Percentiles rank a stretch among this genome's conserved stretches.
These are phyloP conservation scores for Antedon mediterranea DNA, from an alignment of 53 echinoderm and acorn worm genomes.

Conservation along the genomic window DNA sequence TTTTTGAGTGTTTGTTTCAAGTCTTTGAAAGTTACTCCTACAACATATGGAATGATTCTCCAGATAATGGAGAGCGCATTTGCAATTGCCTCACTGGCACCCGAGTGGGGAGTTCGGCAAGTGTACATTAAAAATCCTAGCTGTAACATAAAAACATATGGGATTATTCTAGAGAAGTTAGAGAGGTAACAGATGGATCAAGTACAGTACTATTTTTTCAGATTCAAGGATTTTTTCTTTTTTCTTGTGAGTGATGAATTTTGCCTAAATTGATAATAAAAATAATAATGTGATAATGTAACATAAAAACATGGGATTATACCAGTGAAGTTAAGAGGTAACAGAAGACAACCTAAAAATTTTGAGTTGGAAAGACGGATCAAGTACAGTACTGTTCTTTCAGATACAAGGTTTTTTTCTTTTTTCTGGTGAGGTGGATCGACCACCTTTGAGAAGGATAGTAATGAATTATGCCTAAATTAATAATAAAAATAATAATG, in stretches of 20 bases:
- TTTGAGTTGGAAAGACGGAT: background rate
- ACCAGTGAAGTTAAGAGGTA: background rate
- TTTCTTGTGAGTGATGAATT: no score
- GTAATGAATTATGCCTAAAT: no score
- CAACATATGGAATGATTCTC: conserved; percentile 88
- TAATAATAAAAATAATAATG: no score
- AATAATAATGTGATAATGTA: no score
- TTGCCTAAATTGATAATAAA: no score
- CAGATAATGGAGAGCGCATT: conserved; percentile 82
- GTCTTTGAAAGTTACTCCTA: conserved; percentile 86
- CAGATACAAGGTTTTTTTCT: no score
- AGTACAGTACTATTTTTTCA: no score
- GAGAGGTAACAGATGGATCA: background rate
- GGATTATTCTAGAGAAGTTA: background rate
- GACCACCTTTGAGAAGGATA: no score
- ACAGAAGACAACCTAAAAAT: background rate
- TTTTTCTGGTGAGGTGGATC: no score
- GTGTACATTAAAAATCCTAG: conserved; percentile 93
- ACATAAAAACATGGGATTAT: background rate
- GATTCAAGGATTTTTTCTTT: no score
- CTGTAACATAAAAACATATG: conserved; percentile 14
- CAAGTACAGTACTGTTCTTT: no score
- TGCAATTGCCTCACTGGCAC: conserved; percentile 92
- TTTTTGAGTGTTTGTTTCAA: conserved; percentile 97
- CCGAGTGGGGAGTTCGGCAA: conserved; percentile 91